Base-by-base conservation (phyloP, 2,888 invertebrate genomes). In the Eutolmus rufibarbis region DNA sequence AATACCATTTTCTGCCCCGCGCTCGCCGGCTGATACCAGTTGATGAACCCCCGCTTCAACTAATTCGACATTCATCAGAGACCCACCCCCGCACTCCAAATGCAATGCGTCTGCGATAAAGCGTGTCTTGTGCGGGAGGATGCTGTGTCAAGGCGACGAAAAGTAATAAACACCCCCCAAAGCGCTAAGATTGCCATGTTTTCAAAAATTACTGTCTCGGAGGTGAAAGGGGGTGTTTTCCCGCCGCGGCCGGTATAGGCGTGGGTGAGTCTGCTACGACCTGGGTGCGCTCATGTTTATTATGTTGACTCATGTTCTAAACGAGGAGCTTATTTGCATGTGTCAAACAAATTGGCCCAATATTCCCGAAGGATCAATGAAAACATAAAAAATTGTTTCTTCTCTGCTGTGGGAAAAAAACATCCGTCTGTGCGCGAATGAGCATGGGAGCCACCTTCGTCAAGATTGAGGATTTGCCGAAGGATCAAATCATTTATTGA, bases 241-340 rank as follows among this genome's bases (percentile, higher is more conserved):
- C 12, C 43, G 43, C 43, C 74, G 28, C 31, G 31, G 5, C 34
- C 74, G 34, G 16, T 28, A 34, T 46, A 37, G 40, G 31, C 12
- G 31, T 7, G 23, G 78, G 2, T 14, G 12, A 51, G 46, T 12
- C 3, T 79, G 12, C 9, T 51, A 31, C 46, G 31, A 5, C 79
- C 57, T 12, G 12, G 12, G 37, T 16, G 19, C 51, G 51, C 79
- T 79, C 51, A 51, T 34, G 79, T 79, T 79, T 79, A 46, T 79
- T 79, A 79, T 79, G 79, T 79, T 56, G 79, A 46, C 79, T 79
- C 79, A 23, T 78, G 79, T 79, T 28, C 79, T 79, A 79, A 79
- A 79, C 79, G 79, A 79, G 79, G 31, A 79, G 79, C 79, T 79
- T 79, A 79, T 79, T 79, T 79, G 51, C 79, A 79, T 79, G 79